These are phyloP conservation scores for Mesorhabditis spiculigera DNA, from an alignment of 2,888 invertebrate species.

Conservation along the genomic window DNA sequence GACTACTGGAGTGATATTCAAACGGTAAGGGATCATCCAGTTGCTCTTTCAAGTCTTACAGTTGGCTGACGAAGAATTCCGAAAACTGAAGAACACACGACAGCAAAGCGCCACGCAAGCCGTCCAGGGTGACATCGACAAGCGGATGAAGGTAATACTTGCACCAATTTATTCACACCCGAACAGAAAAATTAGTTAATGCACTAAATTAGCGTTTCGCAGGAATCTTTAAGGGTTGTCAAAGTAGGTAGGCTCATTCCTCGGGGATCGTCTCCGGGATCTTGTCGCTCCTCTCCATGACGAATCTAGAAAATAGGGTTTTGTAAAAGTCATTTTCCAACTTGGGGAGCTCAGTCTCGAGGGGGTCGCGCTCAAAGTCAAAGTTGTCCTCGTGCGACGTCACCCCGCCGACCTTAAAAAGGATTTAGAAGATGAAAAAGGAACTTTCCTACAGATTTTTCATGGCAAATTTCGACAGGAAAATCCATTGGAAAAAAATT, in stretches of 20 bases:
- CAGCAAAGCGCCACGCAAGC: neutral
- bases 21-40: conserved; percentile 87
- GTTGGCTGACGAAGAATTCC: neutral
- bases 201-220: neutral
- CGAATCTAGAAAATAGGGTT: neutral
- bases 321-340: neutral
- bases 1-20: conserved; percentile 95
- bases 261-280: neutral
- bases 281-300: neutral
- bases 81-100: neutral
- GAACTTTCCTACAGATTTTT: too few relatives aligned
- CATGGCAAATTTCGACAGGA: too few relatives aligned
- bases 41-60: conserved; percentile 63
- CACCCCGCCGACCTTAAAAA: conserved; percentile 23
- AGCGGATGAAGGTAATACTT: neutral
- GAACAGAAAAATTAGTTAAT: neutral
- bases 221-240: too few relatives aligned
- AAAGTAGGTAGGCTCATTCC: neutral
- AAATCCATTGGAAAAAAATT: neutral
- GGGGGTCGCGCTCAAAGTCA: conserved; percentile 48
- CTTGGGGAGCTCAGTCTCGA: conserved; percentile 39
- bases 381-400: conserved; percentile 39
- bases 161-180: neutral
- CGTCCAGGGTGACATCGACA: conserved; percentile 6
- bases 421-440: too few relatives aligned